A percentile compares a stretch with the other conserved stretches of the same genome.
These are phyloP conservation scores for Oplegnathus fasciatus DNA, from an alignment of 2,113 vertebrate genomes.

Conservation along the genomic window DNA sequence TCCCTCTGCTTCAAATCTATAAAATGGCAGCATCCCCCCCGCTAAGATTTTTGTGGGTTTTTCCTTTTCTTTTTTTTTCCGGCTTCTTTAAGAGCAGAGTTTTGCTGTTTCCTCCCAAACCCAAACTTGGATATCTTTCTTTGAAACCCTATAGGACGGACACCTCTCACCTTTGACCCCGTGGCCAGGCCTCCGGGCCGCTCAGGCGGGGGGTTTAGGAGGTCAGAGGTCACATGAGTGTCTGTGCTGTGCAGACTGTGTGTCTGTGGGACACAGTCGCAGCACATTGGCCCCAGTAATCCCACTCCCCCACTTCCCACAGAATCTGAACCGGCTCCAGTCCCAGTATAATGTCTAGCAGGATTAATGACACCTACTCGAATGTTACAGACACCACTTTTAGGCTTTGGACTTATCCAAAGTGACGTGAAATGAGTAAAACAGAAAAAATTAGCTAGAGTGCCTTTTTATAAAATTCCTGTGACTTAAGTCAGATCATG, in stretches of 20 bases:
- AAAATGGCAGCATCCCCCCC: conserved; percentile 53
- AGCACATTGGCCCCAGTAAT: conserved; percentile 76
- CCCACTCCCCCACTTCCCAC: conserved; percentile 76
- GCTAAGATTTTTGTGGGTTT: conserved; percentile 30
- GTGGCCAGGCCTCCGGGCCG: conserved; percentile 70
- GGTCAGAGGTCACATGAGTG: conserved; percentile 75
- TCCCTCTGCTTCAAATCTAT: conserved; percentile 40
- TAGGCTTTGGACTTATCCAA: conserved; percentile 21
- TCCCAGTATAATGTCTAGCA: conserved; percentile 56
- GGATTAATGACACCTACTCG: conserved; percentile 63
- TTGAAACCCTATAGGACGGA: conserved; percentile 79
- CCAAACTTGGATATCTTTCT: conserved; percentile 76
- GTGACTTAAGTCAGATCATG: conserved; percentile 13
- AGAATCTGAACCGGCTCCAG: conserved; percentile 60
- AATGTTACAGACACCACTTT: conserved; percentile 59
- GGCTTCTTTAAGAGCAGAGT: conserved; percentile 36
- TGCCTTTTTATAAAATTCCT: conserved; percentile 16
- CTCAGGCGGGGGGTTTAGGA: conserved; percentile 66
- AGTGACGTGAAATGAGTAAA: not conserved
- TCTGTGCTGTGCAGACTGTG: conserved; percentile 80
- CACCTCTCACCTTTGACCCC: conserved; percentile 80
- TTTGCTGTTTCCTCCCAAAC: conserved; percentile 63
- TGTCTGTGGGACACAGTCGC: conserved; percentile 78
- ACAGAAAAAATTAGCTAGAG: conserved; percentile 10
- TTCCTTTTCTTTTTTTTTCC: not conserved